A percentile compares a stretch with the other conserved stretches of the same genome.
These are phyloP conservation scores for Dolomedes plantarius DNA, from an alignment of 2,888 invertebrate species.

Conservation along the genomic window DNA sequence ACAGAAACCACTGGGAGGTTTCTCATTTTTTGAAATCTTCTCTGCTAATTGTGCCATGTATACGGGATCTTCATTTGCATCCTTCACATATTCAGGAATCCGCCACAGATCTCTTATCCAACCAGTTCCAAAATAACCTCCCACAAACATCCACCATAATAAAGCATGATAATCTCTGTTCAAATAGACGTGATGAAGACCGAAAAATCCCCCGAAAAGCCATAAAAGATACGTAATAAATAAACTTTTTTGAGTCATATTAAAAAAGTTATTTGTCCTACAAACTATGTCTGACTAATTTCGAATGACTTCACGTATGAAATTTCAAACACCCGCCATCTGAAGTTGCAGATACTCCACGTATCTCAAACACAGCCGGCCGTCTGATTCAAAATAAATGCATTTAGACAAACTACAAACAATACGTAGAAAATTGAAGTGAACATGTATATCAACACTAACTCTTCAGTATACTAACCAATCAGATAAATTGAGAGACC, in stretches of 20 bases:
- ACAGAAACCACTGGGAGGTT: slow-evolving; percentile 76
- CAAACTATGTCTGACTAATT: not conserved
- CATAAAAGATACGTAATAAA: slow-evolving; percentile 88
- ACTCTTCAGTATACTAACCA: no score
- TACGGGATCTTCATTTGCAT: slow-evolving; percentile 78
- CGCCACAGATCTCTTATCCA: slow-evolving; percentile 90
- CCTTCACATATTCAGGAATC: slow-evolving; percentile 89
- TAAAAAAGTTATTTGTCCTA: not conserved
- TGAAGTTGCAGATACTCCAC: no score
- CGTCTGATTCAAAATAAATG: no score
- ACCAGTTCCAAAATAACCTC: slow-evolving; percentile 89
- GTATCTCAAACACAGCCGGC: no score
- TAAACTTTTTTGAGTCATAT: slow-evolving; percentile 77
- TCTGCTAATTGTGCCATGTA: slow-evolving; percentile 79
- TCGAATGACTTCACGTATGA: not conserved
- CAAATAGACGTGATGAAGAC: slow-evolving; percentile 93
- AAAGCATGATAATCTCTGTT: slow-evolving; percentile 92
- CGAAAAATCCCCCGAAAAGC: slow-evolving; percentile 91
- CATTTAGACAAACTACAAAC: no score
- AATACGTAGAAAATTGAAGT: no score
- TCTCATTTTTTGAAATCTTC: slow-evolving; percentile 81
- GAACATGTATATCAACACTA: no score
- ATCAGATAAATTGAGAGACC: no score
- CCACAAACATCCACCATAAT: slow-evolving; percentile 90
- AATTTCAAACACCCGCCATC: slow-evolving; percentile 48